Evolutionary conservation across 1,140 invertebrate genomes (phyloP).

Genomic region (Leucophenga varia): DNA sequence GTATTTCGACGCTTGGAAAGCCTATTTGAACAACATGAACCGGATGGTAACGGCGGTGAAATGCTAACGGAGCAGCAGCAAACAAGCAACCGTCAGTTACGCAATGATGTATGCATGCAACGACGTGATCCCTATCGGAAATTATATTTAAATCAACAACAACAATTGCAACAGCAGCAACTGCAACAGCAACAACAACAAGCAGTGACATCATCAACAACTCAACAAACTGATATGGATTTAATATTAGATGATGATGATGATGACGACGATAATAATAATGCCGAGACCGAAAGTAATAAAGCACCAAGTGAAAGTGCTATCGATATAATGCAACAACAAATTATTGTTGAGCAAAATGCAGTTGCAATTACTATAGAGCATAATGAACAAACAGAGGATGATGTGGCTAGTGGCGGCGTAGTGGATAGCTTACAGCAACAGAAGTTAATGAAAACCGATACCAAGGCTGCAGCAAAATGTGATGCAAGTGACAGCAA

Average conservation of each 20-base stretch:
- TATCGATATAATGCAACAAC: neutral
- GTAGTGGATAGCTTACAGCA: slow-evolving; percentile 1
- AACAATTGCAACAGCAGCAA: slow-evolving; percentile 21
- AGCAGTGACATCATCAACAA: slow-evolving; percentile 12
- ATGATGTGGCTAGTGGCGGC: slow-evolving; percentile 21
- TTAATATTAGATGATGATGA: slow-evolving; percentile 3
- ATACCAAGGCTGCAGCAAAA: slow-evolving; percentile 5
- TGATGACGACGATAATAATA: slow-evolving; percentile 1
- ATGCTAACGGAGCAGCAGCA: neutral
- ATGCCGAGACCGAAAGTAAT: slow-evolving; percentile 12
- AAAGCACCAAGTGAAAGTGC: slow-evolving; percentile 6
- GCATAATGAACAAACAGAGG: slow-evolving; percentile 37
- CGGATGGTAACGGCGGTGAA: slow-evolving; percentile 28
- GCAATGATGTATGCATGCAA: slow-evolving; percentile 30
- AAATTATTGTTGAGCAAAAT: slow-evolving; percentile 5
- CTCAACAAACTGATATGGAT: neutral
- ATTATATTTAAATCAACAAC: slow-evolving; percentile 54
- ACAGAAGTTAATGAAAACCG: neutral
- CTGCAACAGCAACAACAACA: slow-evolving; percentile 2
- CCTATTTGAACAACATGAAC: slow-evolving; percentile 67
- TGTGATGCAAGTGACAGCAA: slow-evolving; percentile 10
- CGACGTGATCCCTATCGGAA: slow-evolving; percentile 65
- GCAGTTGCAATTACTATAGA: slow-evolving; percentile 10
- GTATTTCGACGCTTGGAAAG: slow-evolving; percentile 72
- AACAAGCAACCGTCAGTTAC: slow-evolving; percentile 1